Base-by-base conservation (phyloP, 1,140 invertebrate genomes). In the Teleopsis dalmanni region DNA sequence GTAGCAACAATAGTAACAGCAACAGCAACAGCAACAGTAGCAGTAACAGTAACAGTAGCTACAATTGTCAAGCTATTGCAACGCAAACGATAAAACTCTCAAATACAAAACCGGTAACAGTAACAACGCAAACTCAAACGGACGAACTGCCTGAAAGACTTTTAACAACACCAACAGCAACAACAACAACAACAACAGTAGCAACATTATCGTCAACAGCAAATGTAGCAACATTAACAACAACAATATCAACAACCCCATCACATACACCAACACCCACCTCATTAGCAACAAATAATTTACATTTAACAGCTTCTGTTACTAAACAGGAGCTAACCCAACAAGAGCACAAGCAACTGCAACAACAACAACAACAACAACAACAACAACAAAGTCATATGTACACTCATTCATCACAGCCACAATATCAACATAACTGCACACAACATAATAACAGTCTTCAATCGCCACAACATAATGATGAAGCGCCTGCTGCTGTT, bases 401-500 rank as follows among this genome's bases (percentile, higher is more conserved):
- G n/a, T n/a, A n/a, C n/a, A n/a, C 18, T 29, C 10, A 19, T 38
- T 27, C 18, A n/a, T 40, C 8, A 48, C 26, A 21, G 41, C 21
- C 38, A 42, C 26, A 43, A 43, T n/a, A 41, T 29, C 47, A 19
- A 33, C 41, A 11, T 25, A 22, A 16, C 35, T 36, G 16, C 35
- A 35, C 23, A 27, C 48, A 23, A n/a, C 41, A 33, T 26, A 23
- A 18, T 18, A 41, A 45, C 25, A 16, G 16, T 27, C 26, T 8
- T 43, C 27, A 14, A 38, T 21, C 21, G 29, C 27, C 21, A 40
- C 27, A 27, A 36, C 42, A n/a, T 16, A 53, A 47, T 48, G 51
- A 54, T 41, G 52, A 58, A 50, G 52, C 56, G 49, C 53, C 65
- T 55, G 62, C 66, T 58, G 62, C 63, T 62, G 66, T 70, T 64